Base-by-base conservation (phyloP, 1,140 invertebrate genomes). In the Pseudobourletiella spinata region DNA sequence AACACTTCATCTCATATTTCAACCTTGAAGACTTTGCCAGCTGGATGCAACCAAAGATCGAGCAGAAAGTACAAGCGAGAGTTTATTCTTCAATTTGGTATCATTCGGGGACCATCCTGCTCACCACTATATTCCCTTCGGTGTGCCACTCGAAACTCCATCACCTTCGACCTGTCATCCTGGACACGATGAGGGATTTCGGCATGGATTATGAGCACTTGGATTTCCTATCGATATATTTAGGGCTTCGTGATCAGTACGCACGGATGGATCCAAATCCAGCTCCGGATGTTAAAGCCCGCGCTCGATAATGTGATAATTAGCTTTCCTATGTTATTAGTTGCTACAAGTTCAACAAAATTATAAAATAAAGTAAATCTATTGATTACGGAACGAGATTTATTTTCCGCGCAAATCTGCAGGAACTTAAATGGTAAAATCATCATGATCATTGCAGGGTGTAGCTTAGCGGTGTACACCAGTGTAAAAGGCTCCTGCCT, bases 61-160 rank as follows among this genome's bases (percentile, higher is more conserved):
- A 35, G 28, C 42, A 3, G 62, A 63, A 18, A 50, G 54, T 32
- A 55, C 43, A 42, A 56, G 59, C 25, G 16, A 61, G 46, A 25
- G 24, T 4, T 20, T 68, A n/a, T 39, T 68, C 1, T 48, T 57
- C 16, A 52, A 64, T 35, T 22, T 65, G 24, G 57, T 56, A 8
- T 64, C 66, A 4, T 68, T 65, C 59, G 66, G 66, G 11, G 59
- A 65, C 3, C 66, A 68, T 43, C 46, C 56, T 16, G 4, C 58
- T 14, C 67, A 69, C 44, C 67, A 69, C 44, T 42, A n/a, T 69
- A 1, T 69, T 69, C 52, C 67, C 67, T 8, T 62, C 63, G 2
- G 42, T 69, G 3, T 69, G 67, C 28, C 67, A 69, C 26, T 65
- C 63, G 16, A 69, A 69, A 32, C 35, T 69, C 2, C 35, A 54